Conservation (phyloP, 2,888 invertebrate genomes). For the Bombyx huttoni region DNA sequence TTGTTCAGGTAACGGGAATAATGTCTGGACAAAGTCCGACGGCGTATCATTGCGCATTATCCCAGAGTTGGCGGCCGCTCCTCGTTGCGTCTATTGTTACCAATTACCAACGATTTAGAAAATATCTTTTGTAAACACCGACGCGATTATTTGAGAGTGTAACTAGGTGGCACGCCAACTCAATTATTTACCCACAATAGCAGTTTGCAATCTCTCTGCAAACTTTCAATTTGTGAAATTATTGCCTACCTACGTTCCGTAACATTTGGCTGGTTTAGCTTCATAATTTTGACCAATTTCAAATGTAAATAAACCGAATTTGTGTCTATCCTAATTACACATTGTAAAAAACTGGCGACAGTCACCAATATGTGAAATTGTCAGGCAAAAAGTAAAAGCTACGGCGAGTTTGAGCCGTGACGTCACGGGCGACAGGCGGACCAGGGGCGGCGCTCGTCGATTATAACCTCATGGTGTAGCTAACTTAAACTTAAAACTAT, state of each 20-base stretch:
- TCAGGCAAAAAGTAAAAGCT: slow-evolving; percentile 54
- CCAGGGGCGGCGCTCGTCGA: slow-evolving; percentile 54
- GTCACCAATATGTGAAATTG: slow-evolving; percentile 61
- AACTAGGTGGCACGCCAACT: slow-evolving; percentile 60
- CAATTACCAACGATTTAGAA: slow-evolving; percentile 66
- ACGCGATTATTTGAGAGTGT: slow-evolving; percentile 43
- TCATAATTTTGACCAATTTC: slow-evolving; percentile 34
- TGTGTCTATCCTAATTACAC: slow-evolving; percentile 58
- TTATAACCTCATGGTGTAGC: slow-evolving; percentile 25
- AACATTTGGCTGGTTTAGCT: slow-evolving; percentile 24
- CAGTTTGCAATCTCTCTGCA: slow-evolving; percentile 5
- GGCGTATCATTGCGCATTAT: slow-evolving; percentile 66
- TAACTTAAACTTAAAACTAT: slow-evolving; percentile 39
- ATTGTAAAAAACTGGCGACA: slow-evolving; percentile 61
- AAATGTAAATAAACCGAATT: slow-evolving; percentile 52
- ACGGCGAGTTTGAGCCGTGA: slow-evolving; percentile 48
- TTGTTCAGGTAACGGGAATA: slow-evolving; percentile 58
- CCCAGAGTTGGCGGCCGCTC: slow-evolving; percentile 40
- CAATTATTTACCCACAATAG: slow-evolving; percentile 27
- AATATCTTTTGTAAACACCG: slow-evolving; percentile 43
- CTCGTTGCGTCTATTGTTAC: slow-evolving; percentile 43
- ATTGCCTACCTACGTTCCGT: slow-evolving; percentile 14
- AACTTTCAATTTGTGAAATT: slow-evolving; percentile 13
- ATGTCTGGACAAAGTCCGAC: slow-evolving; percentile 36
- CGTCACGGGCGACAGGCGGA: slow-evolving; percentile 68